Conservation (phyloP, 2,888 invertebrate genomes). For the Poecilus cupreus region DNA sequence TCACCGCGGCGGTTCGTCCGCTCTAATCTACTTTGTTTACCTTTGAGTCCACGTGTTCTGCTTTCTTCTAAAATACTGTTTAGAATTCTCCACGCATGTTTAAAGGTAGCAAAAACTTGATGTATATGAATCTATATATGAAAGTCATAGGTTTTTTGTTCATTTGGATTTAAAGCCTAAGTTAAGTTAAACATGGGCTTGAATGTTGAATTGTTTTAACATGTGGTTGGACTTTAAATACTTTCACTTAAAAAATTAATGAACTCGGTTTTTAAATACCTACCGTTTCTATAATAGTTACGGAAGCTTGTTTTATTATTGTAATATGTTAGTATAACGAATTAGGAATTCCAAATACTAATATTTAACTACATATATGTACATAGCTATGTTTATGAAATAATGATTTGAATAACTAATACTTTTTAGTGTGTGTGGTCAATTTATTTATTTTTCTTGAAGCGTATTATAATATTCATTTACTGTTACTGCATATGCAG, state of each 20-base stretch:
- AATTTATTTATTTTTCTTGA: no score
- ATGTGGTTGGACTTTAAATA: not conserved
- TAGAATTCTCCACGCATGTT: not conserved
- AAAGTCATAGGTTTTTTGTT: not conserved
- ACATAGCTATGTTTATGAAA: no score
- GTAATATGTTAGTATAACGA: not conserved
- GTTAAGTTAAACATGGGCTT: no score
- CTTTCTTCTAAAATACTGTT: not conserved
- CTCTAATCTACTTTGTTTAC: no score
- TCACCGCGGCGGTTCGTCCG: not conserved
- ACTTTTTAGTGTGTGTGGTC: no score
- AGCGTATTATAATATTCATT: no score
- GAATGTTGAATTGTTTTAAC: not conserved
- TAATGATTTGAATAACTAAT: no score
- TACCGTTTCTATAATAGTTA: not conserved
- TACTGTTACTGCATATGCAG: no score
- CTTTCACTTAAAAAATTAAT: slow-evolving; percentile 6
- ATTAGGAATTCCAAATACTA: no score
- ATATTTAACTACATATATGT: no score
- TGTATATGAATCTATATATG: not conserved
- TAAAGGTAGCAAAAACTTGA: not conserved
- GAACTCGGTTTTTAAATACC: not conserved
- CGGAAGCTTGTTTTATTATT: not conserved
- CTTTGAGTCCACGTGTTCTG: no score
- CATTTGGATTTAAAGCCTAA: not conserved